Evolutionary conservation across 2,113 vertebrate species (phyloP), one percentile per base, ranked within the genome.

Genomic region (Larimichthys crocea): DNA sequence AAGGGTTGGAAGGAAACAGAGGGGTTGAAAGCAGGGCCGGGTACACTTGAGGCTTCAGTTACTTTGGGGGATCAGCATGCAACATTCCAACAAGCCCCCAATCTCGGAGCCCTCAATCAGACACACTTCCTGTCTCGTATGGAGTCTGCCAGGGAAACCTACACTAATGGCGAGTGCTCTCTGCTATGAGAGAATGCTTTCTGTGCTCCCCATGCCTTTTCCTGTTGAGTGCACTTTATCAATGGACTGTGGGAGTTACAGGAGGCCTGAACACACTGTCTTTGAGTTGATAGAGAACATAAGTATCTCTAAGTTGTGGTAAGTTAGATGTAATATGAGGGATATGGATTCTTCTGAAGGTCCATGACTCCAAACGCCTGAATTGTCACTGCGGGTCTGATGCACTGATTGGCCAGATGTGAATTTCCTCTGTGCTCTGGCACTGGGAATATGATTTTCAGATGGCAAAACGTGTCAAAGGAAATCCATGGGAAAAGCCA

Each of bases 371-470:
- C 50, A 22, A 75, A 77, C 3, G 74, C 70, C 44, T 84, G 50
- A 78, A 86, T 78, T 83, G 74, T 76, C 84, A 69, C 74, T 26
- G 61, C 10, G 44, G 66, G 63, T 83, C 66, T 79, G 74, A 65
- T 76, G 50, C 49, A 16, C 86, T 83, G 87, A 90, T 87, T 93
- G 90, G 87, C 90, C 90, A 92, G 83, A 92, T 92, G 89, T 81
- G 79, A 76, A 63, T 68, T 82, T 85, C 68, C 76, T 71, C 4
- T 65, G 3, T 52, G 53, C 60, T 79, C 70, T 55, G 26, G 44
- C 77, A 70, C 59, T 35, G 60, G 61, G 55, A 85, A 88, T 85
- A 89, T 91, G 76, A 85, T 78, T 92, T 92, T 94, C 90, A 94
- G 90, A 92, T 89, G 87, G 85, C 31, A 87, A 83, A 84, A 88